Evolutionary conservation across 2,113 vertebrate species (phyloP), one percentile per base, ranked within the genome.

Genomic region (Platycercus adscitus): DNA sequence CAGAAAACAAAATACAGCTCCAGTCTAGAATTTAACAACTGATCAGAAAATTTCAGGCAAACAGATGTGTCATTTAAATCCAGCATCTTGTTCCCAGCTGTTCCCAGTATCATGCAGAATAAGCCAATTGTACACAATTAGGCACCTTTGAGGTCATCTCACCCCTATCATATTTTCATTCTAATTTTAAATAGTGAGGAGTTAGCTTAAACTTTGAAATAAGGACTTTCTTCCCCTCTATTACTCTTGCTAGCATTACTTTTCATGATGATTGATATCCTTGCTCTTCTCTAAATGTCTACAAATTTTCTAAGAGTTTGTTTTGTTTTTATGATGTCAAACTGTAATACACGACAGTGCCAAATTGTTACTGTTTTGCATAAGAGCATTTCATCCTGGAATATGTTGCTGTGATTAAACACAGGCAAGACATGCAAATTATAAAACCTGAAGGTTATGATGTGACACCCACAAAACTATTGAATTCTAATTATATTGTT

Each of bases 111-210:
- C 14, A 29, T 15, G 24, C 7, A 44, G 43, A 81, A 80, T 53
- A 88, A 93, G 55, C 8, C 2, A 20, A 35, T 8, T 58, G 15
- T 53, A 78, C 1, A 56, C 10, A 41, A 16, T 44, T 50, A 55
- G 2, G 0, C 0, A 47, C 3, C 1, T 77, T 2, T 47, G 26
- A 81, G 13, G 13, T 49, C 31, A 82, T 17, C 17, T 82, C 41
- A 87, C 29, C 18, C 18, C 10, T 75, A 24, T n/a, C 14, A 7
- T 46, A 43, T 66, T 75, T 91, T 78, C 26, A 85, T 37, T 9
- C 26, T 28, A 19, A 65, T 76, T 52, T 82, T 92, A 65, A 61
- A 72, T 31, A 50, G 3, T 7, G 16, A 80, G 6, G 26, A 86
- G 56, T 52, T 66, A 55, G 9, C 43, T 91, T 49, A 88, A 86